Base-by-base conservation (phyloP, 2,888 invertebrate species). In the Ennomos erosarius region DNA sequence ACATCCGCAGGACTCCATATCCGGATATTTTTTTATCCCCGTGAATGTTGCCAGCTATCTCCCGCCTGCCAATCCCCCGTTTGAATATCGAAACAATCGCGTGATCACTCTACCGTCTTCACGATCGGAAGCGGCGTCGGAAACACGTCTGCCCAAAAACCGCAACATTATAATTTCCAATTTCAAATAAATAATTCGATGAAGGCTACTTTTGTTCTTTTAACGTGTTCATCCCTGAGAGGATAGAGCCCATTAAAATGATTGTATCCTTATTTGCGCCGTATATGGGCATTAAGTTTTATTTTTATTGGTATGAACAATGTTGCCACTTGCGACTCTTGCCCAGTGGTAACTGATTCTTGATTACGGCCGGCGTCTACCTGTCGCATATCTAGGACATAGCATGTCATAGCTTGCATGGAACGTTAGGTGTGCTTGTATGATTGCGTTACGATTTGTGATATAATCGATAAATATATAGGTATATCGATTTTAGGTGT, bases 101-200 rank as follows among this genome's bases (percentile, higher is more conserved):
- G 90, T 90, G 91, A 87, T 84, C 84, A 74, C 70, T 71, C 76
- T 70, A 80, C 82, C 81, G 78, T 71, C 75, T 74, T 74, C 66
- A 69, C 67, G 73, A 80, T 85, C 85, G 87, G 90, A 91, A 91
- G 84, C 86, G 81, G 83, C 83, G 72, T 84, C 83, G 90, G 91
- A 91, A 88, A 88, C 89, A 88, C 90, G 90, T 90, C 88, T 89
- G 82, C 76, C 82, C 82, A 76, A 85, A 79, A 88, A 92, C 91
- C 90, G 82, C 92, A 91, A 84, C 76, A 74, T 82, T 85, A 84
- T 84, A 85, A 88, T 89, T 87, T 87, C 83, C 87, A 90, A 90
- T 91, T 90, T 90, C 81, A 83, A 88, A 86, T 85, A 87, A 88
- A 88, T 84, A 86, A 88, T 86, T 81, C 81, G 79, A 64, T 78